Percentiles rank a stretch among this genome's conserved stretches.
Conservation (phyloP, 2,113 vertebrate genomes). For the Rhinolophus ferrumequinum region DNA sequence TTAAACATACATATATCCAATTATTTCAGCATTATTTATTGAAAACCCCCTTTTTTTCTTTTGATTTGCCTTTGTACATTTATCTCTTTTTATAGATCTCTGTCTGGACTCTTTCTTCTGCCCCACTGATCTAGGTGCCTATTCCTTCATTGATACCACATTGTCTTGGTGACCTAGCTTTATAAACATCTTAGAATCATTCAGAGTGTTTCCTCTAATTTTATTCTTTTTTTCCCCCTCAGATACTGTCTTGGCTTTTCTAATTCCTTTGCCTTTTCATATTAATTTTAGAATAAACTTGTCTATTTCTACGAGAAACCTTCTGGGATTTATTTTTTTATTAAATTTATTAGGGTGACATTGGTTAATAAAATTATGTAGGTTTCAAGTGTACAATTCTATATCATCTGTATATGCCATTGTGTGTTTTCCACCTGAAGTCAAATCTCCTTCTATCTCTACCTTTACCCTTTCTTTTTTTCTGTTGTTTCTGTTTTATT, state of each 20-base stretch:
- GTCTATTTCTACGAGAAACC: neutral
- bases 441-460: too few relatives aligned
- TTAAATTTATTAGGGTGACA: too few relatives aligned
- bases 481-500: too few relatives aligned
- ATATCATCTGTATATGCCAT: too few relatives aligned
- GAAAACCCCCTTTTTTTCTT: too few relatives aligned
- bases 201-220: neutral
- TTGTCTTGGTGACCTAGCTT: neutral
- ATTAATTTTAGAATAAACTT: constrained; percentile 44
- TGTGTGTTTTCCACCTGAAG: too few relatives aligned
- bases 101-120: neutral
- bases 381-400: too few relatives aligned
- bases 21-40: neutral
- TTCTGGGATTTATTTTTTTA: neutral
- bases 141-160: neutral
- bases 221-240: neutral
- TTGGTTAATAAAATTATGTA: too few relatives aligned
- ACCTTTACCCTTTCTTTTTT: too few relatives aligned
- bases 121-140: neutral
- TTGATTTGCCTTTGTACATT: neutral
- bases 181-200: constrained; percentile 38
- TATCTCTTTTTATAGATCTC: neutral
- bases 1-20: neutral
- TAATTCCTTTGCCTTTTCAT: neutral
- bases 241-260: neutral